These are phyloP conservation scores for Datnioides undecimradiatus DNA, from an alignment of 2,113 vertebrate genomes.

Conservation along the genomic window DNA sequence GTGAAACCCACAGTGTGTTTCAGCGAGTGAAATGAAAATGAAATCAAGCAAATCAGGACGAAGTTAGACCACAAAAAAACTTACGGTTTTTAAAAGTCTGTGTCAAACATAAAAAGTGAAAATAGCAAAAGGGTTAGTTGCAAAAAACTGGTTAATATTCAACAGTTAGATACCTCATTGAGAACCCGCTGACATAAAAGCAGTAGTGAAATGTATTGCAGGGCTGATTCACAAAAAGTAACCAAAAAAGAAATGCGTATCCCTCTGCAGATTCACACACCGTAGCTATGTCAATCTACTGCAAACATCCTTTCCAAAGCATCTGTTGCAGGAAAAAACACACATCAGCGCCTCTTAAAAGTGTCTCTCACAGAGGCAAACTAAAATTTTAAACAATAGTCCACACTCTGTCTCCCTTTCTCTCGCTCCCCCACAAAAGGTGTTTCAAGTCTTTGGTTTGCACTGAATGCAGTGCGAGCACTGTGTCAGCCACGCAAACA, in stretches of 20 bases:
- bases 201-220: background rate
- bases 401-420: conserved; percentile 5
- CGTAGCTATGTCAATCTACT: background rate
- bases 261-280: background rate
- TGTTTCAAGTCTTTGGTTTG: conserved; percentile 45
- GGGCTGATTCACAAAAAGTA: background rate
- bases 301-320: conserved; percentile 12
- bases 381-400: conserved; percentile 43
- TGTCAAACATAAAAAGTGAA: conserved; percentile 51
- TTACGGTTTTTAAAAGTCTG: conserved; percentile 79
- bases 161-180: background rate
- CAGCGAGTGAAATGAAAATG: conserved; percentile 18
- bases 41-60: conserved; percentile 26
- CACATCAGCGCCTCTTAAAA: conserved; percentile 4
- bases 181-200: conserved; percentile 8
- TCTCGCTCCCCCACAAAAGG: background rate
- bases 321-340: conserved; percentile 15
- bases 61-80: conserved; percentile 48
- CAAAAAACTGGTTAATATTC: conserved; percentile 51
- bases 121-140: conserved; percentile 60
- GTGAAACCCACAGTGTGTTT: background rate
- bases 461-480: conserved; percentile 28
- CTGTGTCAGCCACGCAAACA: conserved; percentile 43
- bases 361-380: conserved; percentile 29
- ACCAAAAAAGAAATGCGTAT: background rate